phyloP scores from a whole-genome alignment of 2,113 vertebrate genomes.

The Ictalurus furcatus region DNA sequence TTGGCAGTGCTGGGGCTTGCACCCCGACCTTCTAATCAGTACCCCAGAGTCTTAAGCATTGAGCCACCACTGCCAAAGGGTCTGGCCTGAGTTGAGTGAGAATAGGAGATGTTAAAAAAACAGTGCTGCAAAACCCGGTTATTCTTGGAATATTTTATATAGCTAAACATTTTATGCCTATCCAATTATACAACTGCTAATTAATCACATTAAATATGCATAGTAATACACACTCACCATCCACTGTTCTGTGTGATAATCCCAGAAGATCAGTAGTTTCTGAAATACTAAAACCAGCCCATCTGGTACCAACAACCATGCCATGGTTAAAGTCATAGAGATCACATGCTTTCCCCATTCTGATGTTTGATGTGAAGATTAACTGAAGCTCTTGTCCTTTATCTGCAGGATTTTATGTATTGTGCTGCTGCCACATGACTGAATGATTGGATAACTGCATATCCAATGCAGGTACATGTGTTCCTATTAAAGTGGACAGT shows the following conservation, averaged over 20 bases:
- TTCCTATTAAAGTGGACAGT: background rate
- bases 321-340: background rate
- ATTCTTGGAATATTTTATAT: background rate
- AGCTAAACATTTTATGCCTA: background rate
- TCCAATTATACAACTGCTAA: background rate
- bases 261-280: too few relatives aligned
- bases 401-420: too few relatives aligned
- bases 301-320: background rate
- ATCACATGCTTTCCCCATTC: background rate
- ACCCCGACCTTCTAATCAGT: too few relatives aligned
- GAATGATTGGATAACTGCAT: background rate
- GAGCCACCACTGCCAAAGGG: too few relatives aligned
- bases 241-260: too few relatives aligned
- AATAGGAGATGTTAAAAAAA: background rate
- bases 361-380: background rate
- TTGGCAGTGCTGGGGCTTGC: too few relatives aligned
- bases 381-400: background rate
- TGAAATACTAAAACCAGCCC: too few relatives aligned
- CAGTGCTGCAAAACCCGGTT: background rate
- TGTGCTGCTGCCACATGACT: background rate
- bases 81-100: background rate
- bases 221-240: background rate
- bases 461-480: background rate
- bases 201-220: background rate
- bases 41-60: too few relatives aligned